Evolutionary conservation across 2,888 invertebrate genomes (phyloP).

Genomic region (Eucriotettix oculatus): DNA sequence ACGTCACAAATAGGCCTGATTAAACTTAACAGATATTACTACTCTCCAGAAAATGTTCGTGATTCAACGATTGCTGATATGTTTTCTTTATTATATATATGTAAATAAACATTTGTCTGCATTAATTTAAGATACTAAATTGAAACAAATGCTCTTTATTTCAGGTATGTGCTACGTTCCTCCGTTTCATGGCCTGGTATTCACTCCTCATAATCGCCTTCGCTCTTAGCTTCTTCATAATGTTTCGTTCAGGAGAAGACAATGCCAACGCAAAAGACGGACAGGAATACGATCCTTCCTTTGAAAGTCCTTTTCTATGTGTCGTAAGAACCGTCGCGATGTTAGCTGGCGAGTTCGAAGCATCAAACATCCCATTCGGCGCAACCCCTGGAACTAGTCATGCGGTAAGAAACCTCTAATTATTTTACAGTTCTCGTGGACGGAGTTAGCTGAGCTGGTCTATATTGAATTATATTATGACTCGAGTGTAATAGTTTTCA

Average conservation of each 20-base stretch:
- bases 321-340: conserved; percentile 71
- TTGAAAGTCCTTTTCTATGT: conserved; percentile 49
- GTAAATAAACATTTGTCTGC: no score
- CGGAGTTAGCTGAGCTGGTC: no score
- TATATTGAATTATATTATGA: no score
- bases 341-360: conserved; percentile 76
- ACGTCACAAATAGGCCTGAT: no score
- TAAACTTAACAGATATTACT: no score
- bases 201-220: conserved; percentile 68
- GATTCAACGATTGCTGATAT: no score
- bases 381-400: conserved; percentile 52
- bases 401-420: not conserved
- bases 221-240: conserved; percentile 60
- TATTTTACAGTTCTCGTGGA: no score
- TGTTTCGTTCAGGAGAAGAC: conserved; percentile 39
- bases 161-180: conserved; percentile 45
- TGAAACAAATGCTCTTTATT: conserved; percentile 19
- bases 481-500: no score
- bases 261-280: conserved; percentile 2
- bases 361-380: conserved; percentile 56
- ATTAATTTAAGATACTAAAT: no score
- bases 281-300: conserved; percentile 40
- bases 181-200: conserved; percentile 62
- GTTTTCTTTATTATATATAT: no score
- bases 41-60: no score